Percentiles rank a stretch among this genome's conserved stretches.
These are phyloP conservation scores for Tretioscincus oriximinensis DNA, from an alignment of 2,113 vertebrate genomes.

Conservation along the genomic window DNA sequence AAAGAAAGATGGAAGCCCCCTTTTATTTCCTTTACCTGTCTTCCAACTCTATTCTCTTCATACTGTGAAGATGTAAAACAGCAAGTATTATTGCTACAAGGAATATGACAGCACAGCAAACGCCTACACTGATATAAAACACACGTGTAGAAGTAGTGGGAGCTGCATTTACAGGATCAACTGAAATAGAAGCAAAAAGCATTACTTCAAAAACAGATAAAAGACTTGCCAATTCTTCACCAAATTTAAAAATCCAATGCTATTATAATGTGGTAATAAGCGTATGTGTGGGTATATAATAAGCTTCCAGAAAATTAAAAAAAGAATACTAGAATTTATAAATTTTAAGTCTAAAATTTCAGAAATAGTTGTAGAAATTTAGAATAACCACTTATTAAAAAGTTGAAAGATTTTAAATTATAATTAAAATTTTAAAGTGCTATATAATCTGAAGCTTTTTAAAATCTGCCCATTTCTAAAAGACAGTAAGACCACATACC, in stretches of 20 bases:
- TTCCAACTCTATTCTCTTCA: constrained; percentile 96
- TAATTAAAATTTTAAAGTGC: no score
- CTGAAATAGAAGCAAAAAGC: constrained; percentile 68
- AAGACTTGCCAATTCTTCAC: neutral
- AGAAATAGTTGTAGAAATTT: neutral
- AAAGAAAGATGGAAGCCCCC: neutral
- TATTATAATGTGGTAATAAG: neutral
- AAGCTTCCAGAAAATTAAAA: neutral
- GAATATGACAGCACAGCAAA: constrained; percentile 98
- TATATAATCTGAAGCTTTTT: neutral
- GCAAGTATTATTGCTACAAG: constrained; percentile 96
- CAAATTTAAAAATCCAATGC: neutral
- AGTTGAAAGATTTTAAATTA: neutral
- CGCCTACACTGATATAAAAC: constrained; percentile 97
- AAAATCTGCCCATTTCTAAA: neutral
- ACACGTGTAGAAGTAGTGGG: constrained; percentile 96
- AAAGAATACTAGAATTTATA: neutral
- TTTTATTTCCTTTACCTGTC: constrained; percentile 82
- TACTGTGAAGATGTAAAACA: constrained; percentile 97
- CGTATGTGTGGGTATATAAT: neutral
- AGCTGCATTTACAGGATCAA: constrained; percentile 81
- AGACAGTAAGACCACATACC: neutral
- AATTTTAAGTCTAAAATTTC: neutral
- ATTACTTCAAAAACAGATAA: constrained; percentile 26
- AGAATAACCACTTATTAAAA: neutral